These are phyloP conservation scores for Drosophila kepulauana DNA, from an alignment of 1,140 invertebrate genomes.

Conservation along the genomic window DNA sequence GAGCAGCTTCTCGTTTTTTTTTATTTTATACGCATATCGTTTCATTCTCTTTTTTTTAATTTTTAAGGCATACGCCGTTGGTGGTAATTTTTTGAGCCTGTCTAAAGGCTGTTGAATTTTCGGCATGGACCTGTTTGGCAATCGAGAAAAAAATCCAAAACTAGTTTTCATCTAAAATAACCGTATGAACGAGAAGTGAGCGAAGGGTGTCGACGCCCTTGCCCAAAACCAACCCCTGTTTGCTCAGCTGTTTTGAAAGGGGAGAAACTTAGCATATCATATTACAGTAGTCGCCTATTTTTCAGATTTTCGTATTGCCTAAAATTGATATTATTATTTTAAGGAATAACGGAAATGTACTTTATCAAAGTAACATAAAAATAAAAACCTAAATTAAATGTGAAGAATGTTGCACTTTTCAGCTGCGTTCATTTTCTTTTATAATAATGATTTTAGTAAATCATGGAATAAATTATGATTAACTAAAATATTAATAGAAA, in stretches of 20 bases:
- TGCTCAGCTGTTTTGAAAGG: slow-evolving; percentile 63
- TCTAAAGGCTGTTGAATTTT: slow-evolving; percentile 54
- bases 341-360: too few species aligned
- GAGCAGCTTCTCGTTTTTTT: slow-evolving; percentile 55
- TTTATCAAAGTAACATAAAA: too few species aligned
- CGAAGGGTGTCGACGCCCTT: slow-evolving; percentile 51
- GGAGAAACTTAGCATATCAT: slow-evolving; percentile 36
- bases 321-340: not conserved
- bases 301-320: not conserved
- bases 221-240: slow-evolving; percentile 44
- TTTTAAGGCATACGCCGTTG: slow-evolving; percentile 71
- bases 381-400: too few species aligned
- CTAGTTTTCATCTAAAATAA: slow-evolving; percentile 60
- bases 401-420: too few species aligned
- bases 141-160: slow-evolving; percentile 48
- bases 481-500: too few species aligned
- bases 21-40: slow-evolving; percentile 27
- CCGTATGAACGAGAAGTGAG: not conserved
- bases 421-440: too few species aligned
- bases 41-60: slow-evolving; percentile 47
- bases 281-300: slow-evolving; percentile 40
- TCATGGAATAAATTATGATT: too few species aligned
- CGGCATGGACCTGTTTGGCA: slow-evolving; percentile 65
- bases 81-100: slow-evolving; percentile 69
- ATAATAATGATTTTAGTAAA: too few species aligned